Base-by-base conservation (phyloP, 2,888 invertebrate species). In the Drosophila mimica region DNA sequence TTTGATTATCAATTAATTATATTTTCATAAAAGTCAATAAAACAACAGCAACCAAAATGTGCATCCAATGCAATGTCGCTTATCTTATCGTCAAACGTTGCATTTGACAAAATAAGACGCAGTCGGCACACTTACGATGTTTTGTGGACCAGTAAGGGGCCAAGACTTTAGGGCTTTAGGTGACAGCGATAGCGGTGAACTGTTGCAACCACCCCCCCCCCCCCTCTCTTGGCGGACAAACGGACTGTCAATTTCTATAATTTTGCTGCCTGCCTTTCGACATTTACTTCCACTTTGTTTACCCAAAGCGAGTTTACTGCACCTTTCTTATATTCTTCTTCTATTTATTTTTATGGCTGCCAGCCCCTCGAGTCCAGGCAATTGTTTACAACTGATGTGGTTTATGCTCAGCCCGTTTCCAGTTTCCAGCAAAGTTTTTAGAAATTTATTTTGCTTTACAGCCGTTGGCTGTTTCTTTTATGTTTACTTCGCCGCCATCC, bases 1-100 rank as follows among this genome's bases (percentile, higher is more conserved):
- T 77, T 75, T 74, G 80, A 89, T 87, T 82, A 89, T 89, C 85
- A 85, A 74, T 84, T 87, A 84, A 85, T 89, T 89, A 82, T 76
- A 75, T 84, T 87, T 88, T 75, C 54, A 68, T 59, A 68, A 67
- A 68, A 64, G 66, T 49, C 46, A 67, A 70, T 67, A 83, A 68
- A 36, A 67, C 9, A 48, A n/a, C 11, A 11, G 51, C n/a, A 38
- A 11, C n/a, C 17, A 36, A 31, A 40, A 43, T 62, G 51, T 71
- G 59, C 56, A 65, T 56, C 25, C 51, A 40, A 17, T 62, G 60
- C 80, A 61, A 17, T 57, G 53, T 31, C 25, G 28, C 64, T 66
- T 81, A 83, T 83, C 88, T 81, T 70, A 81, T 81, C 84, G 31
- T 17, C 13, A 28, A 53, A 20, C 34, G 48, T 36, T 60, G 72